A percentile compares a stretch with the other conserved stretches of the same genome.
phyloP scores from a whole-genome alignment of 2,888 invertebrate genomes.

The Leuctra nigra region DNA sequence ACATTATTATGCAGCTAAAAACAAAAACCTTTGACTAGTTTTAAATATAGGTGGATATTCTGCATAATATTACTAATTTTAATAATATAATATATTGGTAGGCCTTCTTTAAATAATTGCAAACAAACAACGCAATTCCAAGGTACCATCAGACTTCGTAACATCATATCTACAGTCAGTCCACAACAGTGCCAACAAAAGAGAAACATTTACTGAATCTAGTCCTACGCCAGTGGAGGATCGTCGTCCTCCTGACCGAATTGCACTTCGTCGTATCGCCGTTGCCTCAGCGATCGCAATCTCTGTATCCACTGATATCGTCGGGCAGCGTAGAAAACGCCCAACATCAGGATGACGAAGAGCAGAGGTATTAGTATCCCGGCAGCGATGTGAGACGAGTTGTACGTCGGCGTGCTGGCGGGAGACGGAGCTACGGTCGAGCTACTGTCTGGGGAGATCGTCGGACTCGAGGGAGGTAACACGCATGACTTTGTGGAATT shows the following conservation, averaged over 20 bases:
- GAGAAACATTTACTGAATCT: too few relatives aligned
- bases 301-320: constrained; percentile 25
- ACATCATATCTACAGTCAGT: too few relatives aligned
- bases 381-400: constrained; percentile 23
- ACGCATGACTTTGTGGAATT: background rate
- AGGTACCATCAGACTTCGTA: too few relatives aligned
- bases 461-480: background rate
- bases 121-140: too few relatives aligned
- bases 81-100: too few relatives aligned
- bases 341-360: constrained; percentile 16
- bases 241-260: constrained; percentile 27
- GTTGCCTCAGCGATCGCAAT: constrained; percentile 20
- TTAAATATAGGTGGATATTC: background rate
- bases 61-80: too few relatives aligned
- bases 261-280: constrained; percentile 26
- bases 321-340: constrained; percentile 21
- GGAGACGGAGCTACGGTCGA: background rate
- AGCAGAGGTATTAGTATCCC: constrained; percentile 23
- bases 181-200: too few relatives aligned
- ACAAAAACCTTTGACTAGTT: background rate
- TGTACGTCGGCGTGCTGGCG: background rate
- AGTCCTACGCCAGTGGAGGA: constrained; percentile 21
- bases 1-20: too few relatives aligned
- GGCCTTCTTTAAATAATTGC: too few relatives aligned
- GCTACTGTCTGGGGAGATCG: background rate